A percentile compares a stretch with the other conserved stretches of the same genome.
These are phyloP conservation scores for Neodiprion lecontei DNA, from an alignment of 1,140 invertebrate species.

Conservation along the genomic window DNA sequence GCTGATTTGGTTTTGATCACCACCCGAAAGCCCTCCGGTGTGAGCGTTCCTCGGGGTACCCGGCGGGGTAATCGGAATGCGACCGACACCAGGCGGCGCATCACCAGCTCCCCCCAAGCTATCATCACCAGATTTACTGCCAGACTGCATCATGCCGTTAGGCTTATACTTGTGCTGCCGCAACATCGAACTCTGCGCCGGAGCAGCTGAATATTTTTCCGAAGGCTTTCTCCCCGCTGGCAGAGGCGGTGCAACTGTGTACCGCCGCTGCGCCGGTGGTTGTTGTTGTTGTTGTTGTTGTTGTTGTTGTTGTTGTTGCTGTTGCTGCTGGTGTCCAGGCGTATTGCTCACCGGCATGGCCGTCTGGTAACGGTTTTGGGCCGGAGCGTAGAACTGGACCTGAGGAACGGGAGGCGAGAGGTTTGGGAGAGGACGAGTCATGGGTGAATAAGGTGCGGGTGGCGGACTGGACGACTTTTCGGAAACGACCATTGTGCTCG, in stretches of 20 bases:
- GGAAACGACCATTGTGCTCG: conserved; percentile 3
- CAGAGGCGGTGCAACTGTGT: conserved; percentile 4
- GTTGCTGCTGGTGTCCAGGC: conserved; percentile 17
- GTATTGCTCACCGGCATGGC: conserved; percentile 27
- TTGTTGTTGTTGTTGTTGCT: conserved; percentile 25
- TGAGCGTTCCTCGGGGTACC: conserved; percentile 42
- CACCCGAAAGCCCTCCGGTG: conserved; percentile 11
- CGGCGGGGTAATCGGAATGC: conserved; percentile 51
- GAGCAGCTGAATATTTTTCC: conserved; percentile 36
- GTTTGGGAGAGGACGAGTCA: conserved; percentile 49
- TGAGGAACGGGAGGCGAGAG: conserved; percentile 54
- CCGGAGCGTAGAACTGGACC: conserved; percentile 51
- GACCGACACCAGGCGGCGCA: conserved; percentile 32
- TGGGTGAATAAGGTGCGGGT: conserved; percentile 46
- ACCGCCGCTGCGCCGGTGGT: conserved; percentile 22
- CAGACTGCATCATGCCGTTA: conserved; percentile 45
- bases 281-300: conserved; percentile 30
- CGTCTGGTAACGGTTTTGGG: conserved; percentile 45
- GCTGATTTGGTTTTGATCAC: conserved; percentile 47
- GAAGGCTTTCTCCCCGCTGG: conserved; percentile 13
- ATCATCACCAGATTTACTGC: conserved; percentile 36
- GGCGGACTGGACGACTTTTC: conserved; percentile 46
- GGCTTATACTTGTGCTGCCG: conserved; percentile 51
- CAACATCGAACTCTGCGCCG: conserved; percentile 31
- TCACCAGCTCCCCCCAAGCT: conserved; percentile 49